These are phyloP conservation scores for Leptopilina clavipes DNA, from an alignment of 1,140 invertebrate species.

Conservation along the genomic window DNA sequence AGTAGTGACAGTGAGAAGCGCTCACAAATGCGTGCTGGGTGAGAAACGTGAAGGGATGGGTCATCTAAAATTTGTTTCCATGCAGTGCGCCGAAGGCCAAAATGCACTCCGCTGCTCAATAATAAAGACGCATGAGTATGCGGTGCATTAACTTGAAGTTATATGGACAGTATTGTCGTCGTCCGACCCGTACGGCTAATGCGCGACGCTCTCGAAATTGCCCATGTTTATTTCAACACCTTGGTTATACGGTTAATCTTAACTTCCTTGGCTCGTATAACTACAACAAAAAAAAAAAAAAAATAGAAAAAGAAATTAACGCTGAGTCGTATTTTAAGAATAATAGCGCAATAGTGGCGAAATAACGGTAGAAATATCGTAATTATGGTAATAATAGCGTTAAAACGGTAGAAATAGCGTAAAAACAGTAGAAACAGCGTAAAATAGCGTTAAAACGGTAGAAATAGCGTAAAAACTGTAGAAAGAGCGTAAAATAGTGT, in stretches of 20 bases:
- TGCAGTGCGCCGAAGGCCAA: background rate
- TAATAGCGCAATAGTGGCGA: too few relatives aligned
- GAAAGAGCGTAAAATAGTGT: too few relatives aligned
- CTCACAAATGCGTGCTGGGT: background rate
- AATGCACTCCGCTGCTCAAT: conserved; percentile 22
- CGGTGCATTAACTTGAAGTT: conserved; percentile 30
- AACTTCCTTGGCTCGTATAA: background rate
- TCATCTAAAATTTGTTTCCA: conserved; percentile 37
- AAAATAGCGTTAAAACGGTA: too few relatives aligned
- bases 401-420: too few relatives aligned
- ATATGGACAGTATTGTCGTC: conserved; percentile 27
- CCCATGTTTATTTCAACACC: conserved; percentile 28
- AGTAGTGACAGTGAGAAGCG: background rate
- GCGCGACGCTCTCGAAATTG: conserved; percentile 30
- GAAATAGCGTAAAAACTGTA: too few relatives aligned
- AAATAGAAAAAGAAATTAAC: background rate
- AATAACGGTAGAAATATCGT: too few relatives aligned
- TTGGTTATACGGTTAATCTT: conserved; percentile 22
- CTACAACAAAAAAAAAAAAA: background rate
- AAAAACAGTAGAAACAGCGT: too few relatives aligned
- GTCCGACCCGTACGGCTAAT: background rate
- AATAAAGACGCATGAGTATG: conserved; percentile 33
- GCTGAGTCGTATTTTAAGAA: too few relatives aligned
- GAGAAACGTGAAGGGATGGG: background rate
- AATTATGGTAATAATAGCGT: too few relatives aligned